Percentiles rank a stretch among this genome's conserved stretches.
Conservation (phyloP, 2,888 invertebrate genomes). For the Agrochola macilenta region DNA sequence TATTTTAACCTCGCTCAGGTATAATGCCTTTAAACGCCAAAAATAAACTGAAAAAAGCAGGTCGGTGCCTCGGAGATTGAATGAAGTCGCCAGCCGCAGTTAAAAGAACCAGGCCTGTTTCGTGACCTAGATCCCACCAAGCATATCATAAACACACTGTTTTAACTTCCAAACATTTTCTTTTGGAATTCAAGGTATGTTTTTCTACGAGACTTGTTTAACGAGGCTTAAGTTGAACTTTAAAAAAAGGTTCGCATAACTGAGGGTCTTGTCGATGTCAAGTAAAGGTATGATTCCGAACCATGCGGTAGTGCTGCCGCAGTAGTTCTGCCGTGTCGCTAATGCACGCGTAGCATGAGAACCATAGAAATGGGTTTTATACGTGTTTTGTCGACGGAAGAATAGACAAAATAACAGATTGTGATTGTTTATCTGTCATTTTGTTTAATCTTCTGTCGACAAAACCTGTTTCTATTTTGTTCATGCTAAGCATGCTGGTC, state of each 20-base stretch:
- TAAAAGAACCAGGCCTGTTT: constrained; percentile 11
- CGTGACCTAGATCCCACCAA: constrained; percentile 18
- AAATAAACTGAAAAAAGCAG: constrained; percentile 20
- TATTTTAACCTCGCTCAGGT: background rate
- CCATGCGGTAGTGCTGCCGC: too few relatives aligned
- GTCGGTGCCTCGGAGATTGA: background rate
- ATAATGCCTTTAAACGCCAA: background rate
- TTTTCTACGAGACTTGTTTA: constrained; percentile 18
- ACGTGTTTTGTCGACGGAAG: too few relatives aligned
- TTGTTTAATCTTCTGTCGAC: too few relatives aligned
- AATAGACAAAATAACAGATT: too few relatives aligned
- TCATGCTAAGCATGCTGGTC: too few relatives aligned
- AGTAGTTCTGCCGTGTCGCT: too few relatives aligned
- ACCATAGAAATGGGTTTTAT: too few relatives aligned
- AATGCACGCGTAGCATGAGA: too few relatives aligned
- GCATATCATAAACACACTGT: background rate
- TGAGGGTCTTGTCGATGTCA: constrained; percentile 13
- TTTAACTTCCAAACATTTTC: constrained; percentile 19
- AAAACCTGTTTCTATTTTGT: too few relatives aligned
- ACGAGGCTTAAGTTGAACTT: background rate
- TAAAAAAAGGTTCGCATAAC: constrained; percentile 30
- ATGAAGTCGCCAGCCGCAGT: background rate
- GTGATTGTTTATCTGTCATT: too few relatives aligned
- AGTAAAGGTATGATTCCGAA: too few relatives aligned
- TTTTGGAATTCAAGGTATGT: constrained; percentile 12